Percentiles rank a stretch among this genome's conserved stretches.
Conservation (phyloP, 2,797 vertebrate genomes). For the Sciurus carolinensis region DNA sequence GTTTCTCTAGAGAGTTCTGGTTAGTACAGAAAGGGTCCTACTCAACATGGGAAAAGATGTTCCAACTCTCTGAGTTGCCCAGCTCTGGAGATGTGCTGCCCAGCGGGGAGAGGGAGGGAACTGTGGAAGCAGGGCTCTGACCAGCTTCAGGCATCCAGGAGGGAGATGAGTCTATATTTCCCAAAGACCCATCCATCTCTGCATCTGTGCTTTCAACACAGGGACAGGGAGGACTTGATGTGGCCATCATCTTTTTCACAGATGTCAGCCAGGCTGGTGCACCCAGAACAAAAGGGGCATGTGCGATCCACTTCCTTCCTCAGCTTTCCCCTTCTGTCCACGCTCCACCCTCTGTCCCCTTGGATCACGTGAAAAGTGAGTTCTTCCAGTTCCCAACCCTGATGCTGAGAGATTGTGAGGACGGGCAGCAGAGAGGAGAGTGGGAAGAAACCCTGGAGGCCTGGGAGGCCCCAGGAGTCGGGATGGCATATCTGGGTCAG, state of each 20-base stretch:
- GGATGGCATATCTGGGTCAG: neutral
- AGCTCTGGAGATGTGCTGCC: neutral
- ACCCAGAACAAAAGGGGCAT: neutral
- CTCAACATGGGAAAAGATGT: neutral
- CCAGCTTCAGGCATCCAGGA: neutral
- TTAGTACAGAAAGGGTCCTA: neutral
- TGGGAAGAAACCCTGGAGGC: neutral
- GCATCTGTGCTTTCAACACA: neutral
- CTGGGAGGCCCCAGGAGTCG: neutral
- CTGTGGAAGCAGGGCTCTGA: neutral
- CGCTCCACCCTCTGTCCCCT: rapidly evolving
- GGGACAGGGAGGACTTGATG: neutral
- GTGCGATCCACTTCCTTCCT: neutral
- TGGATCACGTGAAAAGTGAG: neutral
- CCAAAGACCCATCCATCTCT: neutral
- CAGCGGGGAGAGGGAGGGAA: neutral
- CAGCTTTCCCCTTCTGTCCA: neutral
- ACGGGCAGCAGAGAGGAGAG: too few species aligned
- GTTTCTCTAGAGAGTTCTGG: neutral
- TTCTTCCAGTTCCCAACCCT: neutral
- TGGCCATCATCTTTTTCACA: neutral
- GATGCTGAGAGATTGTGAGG: neutral
- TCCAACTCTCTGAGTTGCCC: neutral
- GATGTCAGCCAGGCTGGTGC: rapidly evolving
- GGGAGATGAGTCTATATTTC: neutral